phyloP scores from a whole-genome alignment of 1,140 invertebrate species.

The Planococcus citri region DNA sequence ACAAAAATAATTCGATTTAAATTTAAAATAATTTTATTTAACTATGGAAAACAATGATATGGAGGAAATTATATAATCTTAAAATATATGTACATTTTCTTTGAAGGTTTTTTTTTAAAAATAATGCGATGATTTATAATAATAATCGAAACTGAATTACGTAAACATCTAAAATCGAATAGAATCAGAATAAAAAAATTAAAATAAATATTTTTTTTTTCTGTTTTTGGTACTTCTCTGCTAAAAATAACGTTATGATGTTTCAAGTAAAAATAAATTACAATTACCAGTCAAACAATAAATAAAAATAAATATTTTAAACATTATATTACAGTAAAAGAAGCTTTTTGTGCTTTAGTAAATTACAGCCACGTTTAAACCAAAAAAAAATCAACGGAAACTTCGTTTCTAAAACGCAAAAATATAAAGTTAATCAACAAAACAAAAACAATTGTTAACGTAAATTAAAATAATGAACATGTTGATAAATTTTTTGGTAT shows the following conservation, averaged over 20 bases:
- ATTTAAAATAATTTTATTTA: constrained; percentile 21
- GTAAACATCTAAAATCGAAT: constrained; percentile 17
- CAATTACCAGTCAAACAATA: constrained; percentile 20
- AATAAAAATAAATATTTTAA: not conserved
- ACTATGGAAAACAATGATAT: constrained; percentile 20
- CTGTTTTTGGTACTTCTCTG: not conserved
- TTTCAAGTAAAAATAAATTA: constrained; percentile 10
- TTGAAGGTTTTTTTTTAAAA: constrained; percentile 8
- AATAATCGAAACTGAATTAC: constrained; percentile 6
- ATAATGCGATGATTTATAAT: constrained; percentile 6
- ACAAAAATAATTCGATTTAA: not conserved
- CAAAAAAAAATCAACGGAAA: constrained; percentile 4
- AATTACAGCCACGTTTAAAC: constrained; percentile 10
- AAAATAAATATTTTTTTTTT: constrained; percentile 12
- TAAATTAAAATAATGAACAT: not conserved
- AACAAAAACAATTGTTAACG: constrained; percentile 1
- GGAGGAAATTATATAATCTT: constrained; percentile 18
- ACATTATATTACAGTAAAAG: constrained; percentile 13
- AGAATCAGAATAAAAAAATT: not conserved
- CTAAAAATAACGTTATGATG: constrained; percentile 8
- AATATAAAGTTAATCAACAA: constrained; percentile 8
- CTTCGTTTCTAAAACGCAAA: constrained; percentile 5
- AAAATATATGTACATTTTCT: not conserved
- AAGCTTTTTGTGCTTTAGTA: constrained; percentile 14
- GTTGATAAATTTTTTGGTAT: not conserved